A percentile compares a stretch with the other conserved stretches of the same genome.
phyloP scores from a whole-genome alignment of 2,113 vertebrate genomes.

The Holacanthus passer region DNA sequence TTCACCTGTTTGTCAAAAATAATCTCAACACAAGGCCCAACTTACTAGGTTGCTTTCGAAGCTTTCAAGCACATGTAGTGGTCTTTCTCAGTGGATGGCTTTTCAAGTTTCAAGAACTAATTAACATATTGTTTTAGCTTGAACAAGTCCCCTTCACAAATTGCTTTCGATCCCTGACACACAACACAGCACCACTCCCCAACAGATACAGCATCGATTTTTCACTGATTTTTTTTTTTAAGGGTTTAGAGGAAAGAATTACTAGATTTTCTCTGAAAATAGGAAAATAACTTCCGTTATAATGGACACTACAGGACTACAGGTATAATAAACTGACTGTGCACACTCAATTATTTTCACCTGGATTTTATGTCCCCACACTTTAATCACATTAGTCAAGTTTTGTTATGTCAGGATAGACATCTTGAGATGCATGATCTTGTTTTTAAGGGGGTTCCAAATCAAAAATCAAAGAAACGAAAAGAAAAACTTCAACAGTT shows the following conservation, averaged over 20 bases:
- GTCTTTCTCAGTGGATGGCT: not conserved
- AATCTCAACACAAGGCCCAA: not conserved
- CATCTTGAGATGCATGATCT: not conserved
- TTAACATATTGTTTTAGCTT: not conserved
- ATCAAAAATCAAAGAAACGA: no score
- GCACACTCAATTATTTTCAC: not conserved
- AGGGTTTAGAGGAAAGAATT: not conserved
- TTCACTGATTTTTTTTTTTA: not conserved
- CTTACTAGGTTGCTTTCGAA: not conserved
- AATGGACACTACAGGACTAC: not conserved
- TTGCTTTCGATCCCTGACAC: not conserved
- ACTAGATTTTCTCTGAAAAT: not conserved
- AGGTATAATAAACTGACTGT: no score
- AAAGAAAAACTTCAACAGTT: no score
- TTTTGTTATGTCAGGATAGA: not conserved
- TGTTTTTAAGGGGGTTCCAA: not conserved
- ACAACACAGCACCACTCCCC: not conserved
- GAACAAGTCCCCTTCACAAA: not conserved
- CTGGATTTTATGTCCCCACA: not conserved
- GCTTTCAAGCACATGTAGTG: no score
- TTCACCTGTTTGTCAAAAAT: not conserved
- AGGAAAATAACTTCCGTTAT: not conserved
- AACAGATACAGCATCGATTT: not conserved
- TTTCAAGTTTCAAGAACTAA: not conserved
- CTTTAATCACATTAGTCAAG: not conserved